Percentiles rank a stretch among this genome's conserved stretches.
These are phyloP conservation scores for Mantis religiosa DNA, from an alignment of 2,888 invertebrate genomes.

Conservation along the genomic window DNA sequence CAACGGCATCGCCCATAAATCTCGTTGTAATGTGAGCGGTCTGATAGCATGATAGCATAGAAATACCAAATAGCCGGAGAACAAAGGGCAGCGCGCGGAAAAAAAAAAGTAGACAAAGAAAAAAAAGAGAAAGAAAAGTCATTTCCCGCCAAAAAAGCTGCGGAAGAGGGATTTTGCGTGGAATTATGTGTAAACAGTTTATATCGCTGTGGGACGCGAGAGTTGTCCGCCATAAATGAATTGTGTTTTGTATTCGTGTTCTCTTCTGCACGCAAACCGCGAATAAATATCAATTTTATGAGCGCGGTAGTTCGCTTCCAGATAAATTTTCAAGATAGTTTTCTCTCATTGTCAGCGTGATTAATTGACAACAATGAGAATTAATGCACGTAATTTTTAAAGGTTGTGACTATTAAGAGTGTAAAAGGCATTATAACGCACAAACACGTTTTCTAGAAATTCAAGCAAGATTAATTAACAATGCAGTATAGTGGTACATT, in stretches of 20 bases:
- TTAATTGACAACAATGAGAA: neutral
- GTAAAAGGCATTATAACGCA: neutral
- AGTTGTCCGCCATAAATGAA: slow-evolving; percentile 12
- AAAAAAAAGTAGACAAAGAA: neutral
- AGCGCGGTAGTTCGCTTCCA: neutral
- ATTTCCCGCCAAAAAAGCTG: neutral
- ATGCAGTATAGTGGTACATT: neutral
- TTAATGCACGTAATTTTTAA: neutral
- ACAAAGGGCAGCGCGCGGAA: neutral
- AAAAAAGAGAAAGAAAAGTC: neutral
- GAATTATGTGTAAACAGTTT: slow-evolving; percentile 11
- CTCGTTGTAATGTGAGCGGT: neutral
- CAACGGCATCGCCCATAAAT: neutral
- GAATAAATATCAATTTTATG: neutral
- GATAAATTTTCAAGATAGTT: neutral
- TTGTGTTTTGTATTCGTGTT: neutral
- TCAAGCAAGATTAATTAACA: neutral
- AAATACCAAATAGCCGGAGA: neutral
- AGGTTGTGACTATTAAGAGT: neutral
- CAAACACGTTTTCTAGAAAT: neutral
- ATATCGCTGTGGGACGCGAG: neutral
- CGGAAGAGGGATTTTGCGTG: neutral
- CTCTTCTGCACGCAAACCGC: neutral
- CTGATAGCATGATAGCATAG: neutral
- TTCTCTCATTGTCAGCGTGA: neutral